Conservation (phyloP, 2,888 invertebrate species). For the Brenthis daphne region DNA sequence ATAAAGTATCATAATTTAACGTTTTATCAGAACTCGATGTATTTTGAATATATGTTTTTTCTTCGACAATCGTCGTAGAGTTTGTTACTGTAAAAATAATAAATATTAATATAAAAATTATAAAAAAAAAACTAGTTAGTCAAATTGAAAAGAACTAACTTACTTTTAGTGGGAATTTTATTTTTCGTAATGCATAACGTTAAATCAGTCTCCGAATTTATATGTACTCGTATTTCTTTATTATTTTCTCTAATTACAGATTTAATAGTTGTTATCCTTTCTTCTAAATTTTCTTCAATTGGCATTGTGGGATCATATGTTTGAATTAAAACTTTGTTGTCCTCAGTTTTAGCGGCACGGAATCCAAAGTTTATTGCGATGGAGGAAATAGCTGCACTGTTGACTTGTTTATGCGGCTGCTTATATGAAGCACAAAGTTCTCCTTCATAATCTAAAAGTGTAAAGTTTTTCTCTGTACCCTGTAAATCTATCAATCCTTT, state of each 20-base stretch:
- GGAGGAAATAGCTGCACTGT: neutral
- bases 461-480: neutral
- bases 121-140: neutral
- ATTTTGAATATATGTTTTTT: slow-evolving; percentile 1
- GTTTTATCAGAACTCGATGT: slow-evolving; percentile 3
- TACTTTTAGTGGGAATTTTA: slow-evolving; percentile 9
- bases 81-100: slow-evolving; percentile 7
- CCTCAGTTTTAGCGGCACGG: slow-evolving; percentile 50
- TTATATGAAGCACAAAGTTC: neutral
- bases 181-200: slow-evolving; percentile 47
- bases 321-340: slow-evolving; percentile 53
- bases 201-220: slow-evolving; percentile 55
- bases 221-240: slow-evolving; percentile 53
- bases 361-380: slow-evolving; percentile 54
- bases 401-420: neutral
- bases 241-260: slow-evolving; percentile 48
- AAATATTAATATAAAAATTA: neutral
- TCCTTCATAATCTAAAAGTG: neutral
- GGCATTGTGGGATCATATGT: slow-evolving; percentile 48
- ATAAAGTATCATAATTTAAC: slow-evolving; percentile 1
- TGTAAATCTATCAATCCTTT: too few species aligned
- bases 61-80: neutral
- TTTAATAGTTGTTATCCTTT: slow-evolving; percentile 50
- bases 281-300: slow-evolving; percentile 42
- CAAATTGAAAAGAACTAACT: neutral